Evolutionary conservation across 2,888 invertebrate genomes (phyloP).

Genomic region (Ormia ochracea): DNA sequence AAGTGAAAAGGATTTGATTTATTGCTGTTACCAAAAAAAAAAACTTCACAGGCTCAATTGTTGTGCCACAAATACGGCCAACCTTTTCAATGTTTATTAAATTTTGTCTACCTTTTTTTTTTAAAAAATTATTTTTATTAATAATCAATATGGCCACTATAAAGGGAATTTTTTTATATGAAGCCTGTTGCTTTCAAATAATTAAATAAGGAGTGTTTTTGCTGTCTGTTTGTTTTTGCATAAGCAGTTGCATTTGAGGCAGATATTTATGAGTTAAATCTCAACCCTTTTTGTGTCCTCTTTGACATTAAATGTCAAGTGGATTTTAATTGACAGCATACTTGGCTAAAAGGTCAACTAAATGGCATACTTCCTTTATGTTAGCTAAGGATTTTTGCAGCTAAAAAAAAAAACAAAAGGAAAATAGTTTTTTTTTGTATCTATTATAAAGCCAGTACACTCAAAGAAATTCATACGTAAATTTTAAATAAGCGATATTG

Average conservation of each 20-base stretch:
- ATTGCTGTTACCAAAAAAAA: background rate
- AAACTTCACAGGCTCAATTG: conserved; percentile 21
- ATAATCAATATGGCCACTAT: conserved; percentile 11
- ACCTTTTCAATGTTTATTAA: conserved; percentile 60
- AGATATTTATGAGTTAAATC: background rate
- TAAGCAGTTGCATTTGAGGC: background rate
- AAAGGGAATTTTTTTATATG: background rate
- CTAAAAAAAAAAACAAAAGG: no score
- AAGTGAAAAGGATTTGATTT: background rate
- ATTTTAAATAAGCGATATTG: no score
- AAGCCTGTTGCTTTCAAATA: background rate
- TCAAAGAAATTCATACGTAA: no score
- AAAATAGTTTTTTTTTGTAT: no score
- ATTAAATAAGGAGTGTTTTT: background rate
- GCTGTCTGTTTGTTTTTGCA: background rate
- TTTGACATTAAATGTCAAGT: background rate
- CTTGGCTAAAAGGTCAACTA: background rate
- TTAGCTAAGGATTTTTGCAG: background rate
- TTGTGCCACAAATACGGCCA: conserved; percentile 43
- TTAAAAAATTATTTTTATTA: background rate
- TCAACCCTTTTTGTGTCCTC: background rate
- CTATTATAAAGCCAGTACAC: no score
- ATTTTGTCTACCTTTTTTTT: conserved; percentile 10
- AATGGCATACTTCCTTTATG: background rate
- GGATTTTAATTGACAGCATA: background rate